Evolutionary conservation across 1,140 invertebrate genomes (phyloP), one percentile per base, ranked within the genome.

Genomic region (Diorhabda sublineata): DNA sequence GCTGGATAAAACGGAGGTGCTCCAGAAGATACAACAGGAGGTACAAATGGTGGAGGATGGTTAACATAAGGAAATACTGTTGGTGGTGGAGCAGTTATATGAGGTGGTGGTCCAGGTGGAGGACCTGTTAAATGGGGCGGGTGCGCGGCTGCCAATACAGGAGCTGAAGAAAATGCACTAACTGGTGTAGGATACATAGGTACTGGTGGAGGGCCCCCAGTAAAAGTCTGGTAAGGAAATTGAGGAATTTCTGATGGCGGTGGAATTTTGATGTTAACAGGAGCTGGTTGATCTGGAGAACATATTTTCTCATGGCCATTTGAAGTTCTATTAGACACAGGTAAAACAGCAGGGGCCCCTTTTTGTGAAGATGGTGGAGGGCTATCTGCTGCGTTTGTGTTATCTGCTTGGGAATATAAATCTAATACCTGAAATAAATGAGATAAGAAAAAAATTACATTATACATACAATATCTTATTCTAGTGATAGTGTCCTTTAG

Each of bases 391-490:
- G 83, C 83, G 79, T 80, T 78, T 65, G 67, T 74, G 66, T 80
- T 76, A 7, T 65, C 58, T 47, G 64, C 56, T 77, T 89, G 87
- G 3, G 90, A 92, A 82, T 94, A 94, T 69, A 94, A 81, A 83
- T 98, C 95, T 73, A 98, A 83, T 11, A 96, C 93, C 84, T 84
- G 75, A 0, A 78, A 72, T 58, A 42, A 45, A 66, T 67, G 45
- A 52, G 6, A n/a, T 52, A 52, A 52, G 47, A 3, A 8, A 52
- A 52, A 52, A 5, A 52, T 52, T 3, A 3, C 26, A 26, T 26
- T 26, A 26, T 26, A 26, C 26, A 26, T 26, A 26, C 26, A 26
- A 26, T 26, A 26, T 26, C 26, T 26, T 26, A 26, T 26, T 26
- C 26, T 26, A 1, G 26, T 26, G 26, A 26, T 26, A 26, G 26